These are phyloP conservation scores for Allacma fusca DNA, from an alignment of 2,888 invertebrate genomes.

Conservation along the genomic window DNA sequence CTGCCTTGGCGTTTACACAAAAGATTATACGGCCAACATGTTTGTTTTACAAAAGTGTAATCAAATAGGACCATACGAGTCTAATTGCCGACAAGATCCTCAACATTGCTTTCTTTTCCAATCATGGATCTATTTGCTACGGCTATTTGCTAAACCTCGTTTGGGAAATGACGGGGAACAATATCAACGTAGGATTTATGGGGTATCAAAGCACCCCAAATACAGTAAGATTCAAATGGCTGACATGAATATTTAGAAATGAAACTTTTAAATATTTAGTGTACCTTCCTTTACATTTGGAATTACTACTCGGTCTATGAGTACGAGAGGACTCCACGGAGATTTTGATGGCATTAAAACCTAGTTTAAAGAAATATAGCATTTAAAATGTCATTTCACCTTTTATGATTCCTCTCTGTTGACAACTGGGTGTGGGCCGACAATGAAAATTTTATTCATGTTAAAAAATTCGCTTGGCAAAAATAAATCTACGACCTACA, in stretches of 20 bases:
- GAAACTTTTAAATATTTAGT: no score
- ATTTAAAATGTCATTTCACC: constrained; percentile 11
- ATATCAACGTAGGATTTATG: neutral
- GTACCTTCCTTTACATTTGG: no score
- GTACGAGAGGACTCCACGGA: neutral
- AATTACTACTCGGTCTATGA: no score
- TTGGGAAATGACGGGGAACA: no score
- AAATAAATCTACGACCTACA: constrained; percentile 6
- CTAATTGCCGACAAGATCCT: constrained; percentile 4
- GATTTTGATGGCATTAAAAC: neutral
- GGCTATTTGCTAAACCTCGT: no score
- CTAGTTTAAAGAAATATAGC: neutral
- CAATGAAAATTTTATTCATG: constrained; percentile 26
- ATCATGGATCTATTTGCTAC: neutral
- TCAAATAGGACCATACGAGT: neutral
- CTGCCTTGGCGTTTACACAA: constrained; percentile 5
- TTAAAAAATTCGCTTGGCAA: constrained; percentile 1
- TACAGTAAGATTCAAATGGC: neutral
- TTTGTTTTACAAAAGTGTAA: constrained; percentile 8
- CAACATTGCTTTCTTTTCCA: neutral
- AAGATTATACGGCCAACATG: constrained; percentile 3
- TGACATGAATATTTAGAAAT: neutral
- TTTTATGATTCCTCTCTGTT: constrained; percentile 3
- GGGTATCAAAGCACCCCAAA: neutral
- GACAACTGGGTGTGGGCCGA: constrained; percentile 8